phyloP scores from a whole-genome alignment of 2,888 invertebrate genomes.

The Sicus ferrugineus region DNA sequence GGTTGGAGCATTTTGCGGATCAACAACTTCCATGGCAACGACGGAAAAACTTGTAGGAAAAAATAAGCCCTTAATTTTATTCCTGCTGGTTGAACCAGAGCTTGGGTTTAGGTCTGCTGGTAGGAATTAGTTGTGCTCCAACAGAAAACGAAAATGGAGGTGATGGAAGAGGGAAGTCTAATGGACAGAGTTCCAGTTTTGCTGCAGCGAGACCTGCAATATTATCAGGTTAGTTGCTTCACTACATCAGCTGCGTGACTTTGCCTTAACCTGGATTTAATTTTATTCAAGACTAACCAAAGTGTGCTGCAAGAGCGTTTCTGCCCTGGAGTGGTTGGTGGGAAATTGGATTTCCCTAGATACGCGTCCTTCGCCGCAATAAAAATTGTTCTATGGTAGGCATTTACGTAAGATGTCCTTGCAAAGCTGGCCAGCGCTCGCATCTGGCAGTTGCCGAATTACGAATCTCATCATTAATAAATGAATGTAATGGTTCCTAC shows the following conservation, averaged over 20 bases:
- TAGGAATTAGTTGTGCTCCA: not conserved
- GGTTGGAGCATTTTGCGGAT: no score
- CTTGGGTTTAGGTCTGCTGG: no score
- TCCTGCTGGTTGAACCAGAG: no score
- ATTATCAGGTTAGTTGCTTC: conserved; percentile 74
- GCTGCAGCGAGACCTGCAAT: conserved; percentile 82
- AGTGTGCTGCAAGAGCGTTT: conserved; percentile 80
- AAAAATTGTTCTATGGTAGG: conserved; percentile 79
- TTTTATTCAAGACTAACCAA: conserved; percentile 69
- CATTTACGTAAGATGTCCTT: not conserved
- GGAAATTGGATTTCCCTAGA: conserved; percentile 81
- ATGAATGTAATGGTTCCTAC: no score
- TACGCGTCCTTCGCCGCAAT: conserved; percentile 85
- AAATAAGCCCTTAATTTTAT: no score
- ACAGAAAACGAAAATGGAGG: conserved; percentile 71
- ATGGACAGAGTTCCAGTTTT: conserved; percentile 86
- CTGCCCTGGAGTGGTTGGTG: conserved; percentile 82
- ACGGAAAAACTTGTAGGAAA: no score
- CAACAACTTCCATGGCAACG: no score
- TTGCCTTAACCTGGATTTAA: not conserved
- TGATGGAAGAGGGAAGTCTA: conserved; percentile 89
- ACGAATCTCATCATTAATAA: no score
- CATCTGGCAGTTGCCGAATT: no score
- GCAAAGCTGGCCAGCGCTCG: no score
- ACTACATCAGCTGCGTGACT: not conserved